Percentiles rank a stretch among this genome's conserved stretches.
Evolutionary conservation across 2,113 vertebrate species (phyloP).

Genomic region (Heterotis niloticus): DNA sequence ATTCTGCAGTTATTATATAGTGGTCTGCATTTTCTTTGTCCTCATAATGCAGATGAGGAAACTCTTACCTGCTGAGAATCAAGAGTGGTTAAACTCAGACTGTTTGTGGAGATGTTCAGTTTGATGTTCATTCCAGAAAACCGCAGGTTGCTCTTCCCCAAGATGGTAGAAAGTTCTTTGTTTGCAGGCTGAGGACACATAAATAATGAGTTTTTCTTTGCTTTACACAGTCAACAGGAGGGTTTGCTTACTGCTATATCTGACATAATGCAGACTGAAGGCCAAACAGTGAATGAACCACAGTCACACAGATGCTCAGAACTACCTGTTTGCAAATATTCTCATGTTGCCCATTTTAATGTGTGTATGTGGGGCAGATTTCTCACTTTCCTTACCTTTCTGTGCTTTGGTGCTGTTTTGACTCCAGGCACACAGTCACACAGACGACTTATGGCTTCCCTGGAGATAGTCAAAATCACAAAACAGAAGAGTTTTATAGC

Average conservation of each 20-base stretch:
- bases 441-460: conserved; percentile 88
- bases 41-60: not conserved
- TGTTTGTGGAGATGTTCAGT: conserved; percentile 80
- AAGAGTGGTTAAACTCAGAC: conserved; percentile 72
- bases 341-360: not conserved
- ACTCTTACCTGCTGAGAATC: conserved; percentile 79
- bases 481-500: not conserved
- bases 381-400: conserved; percentile 66
- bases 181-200: conserved; percentile 69
- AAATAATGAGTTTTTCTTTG: not conserved
- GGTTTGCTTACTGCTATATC: too few relatives aligned
- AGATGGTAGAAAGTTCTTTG: conserved; percentile 75
- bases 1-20: too few relatives aligned
- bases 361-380: not conserved
- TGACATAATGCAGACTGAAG: too few relatives aligned
- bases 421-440: conserved; percentile 73
- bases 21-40: not conserved
- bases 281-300: too few relatives aligned
- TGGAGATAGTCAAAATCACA: conserved; percentile 48
- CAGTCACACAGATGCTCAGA: not conserved
- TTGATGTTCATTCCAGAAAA: conserved; percentile 81
- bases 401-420: conserved; percentile 69
- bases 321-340: not conserved
- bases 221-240: not conserved
- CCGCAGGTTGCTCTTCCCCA: conserved; percentile 87